Evolutionary conservation across 2,113 vertebrate genomes (phyloP), one percentile per base, ranked within the genome.

Genomic region (Eurypyga helias): DNA sequence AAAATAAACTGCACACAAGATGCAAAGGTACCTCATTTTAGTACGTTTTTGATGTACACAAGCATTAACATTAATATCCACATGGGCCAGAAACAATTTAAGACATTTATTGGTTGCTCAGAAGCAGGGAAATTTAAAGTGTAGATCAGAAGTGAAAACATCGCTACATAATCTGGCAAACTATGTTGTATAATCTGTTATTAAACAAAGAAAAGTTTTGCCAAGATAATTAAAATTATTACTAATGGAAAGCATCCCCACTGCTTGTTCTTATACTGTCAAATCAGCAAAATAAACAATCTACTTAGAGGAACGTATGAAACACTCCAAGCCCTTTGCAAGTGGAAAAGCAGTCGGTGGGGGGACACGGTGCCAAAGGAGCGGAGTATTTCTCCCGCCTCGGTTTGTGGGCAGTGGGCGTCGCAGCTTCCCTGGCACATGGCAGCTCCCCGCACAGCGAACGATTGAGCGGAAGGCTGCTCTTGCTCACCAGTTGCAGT

Each of bases 391-490:
- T 66, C 54, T 64, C 76, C 52, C 3, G 6, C 51, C 51, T 23
- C 0, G 4, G 60, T 24, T 45, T 0, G 11, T 8, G n/a, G 64
- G 52, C 67, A 69, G 55, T 1, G 9, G 64, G 36, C 7, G 18
- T 16, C 33, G 13, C 34, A 41, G 54, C 66, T 64, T 58, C 43
- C 46, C 69, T n/a, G 6, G 38, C 1, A 2, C 52, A 13, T 25
- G 16, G 1, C 75, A 43, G 43, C 46, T 51, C 58, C 45, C 62
- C 5, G 1, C 21, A 13, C 38, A 62, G 55, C 23, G 0, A 36
- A 46, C 38, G 34, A 58, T 29, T 48, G 20, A 86, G 31, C 7
- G 41, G 36, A 24, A 90, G 48, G 54, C 33, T 25, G 81, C 36
- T 60, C 43, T 7, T 19, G 29, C 61, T 83, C 83, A 75, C 62